These are phyloP conservation scores for Willowsia nigromaculata DNA, from an alignment of 2,888 invertebrate genomes.

Conservation along the genomic window DNA sequence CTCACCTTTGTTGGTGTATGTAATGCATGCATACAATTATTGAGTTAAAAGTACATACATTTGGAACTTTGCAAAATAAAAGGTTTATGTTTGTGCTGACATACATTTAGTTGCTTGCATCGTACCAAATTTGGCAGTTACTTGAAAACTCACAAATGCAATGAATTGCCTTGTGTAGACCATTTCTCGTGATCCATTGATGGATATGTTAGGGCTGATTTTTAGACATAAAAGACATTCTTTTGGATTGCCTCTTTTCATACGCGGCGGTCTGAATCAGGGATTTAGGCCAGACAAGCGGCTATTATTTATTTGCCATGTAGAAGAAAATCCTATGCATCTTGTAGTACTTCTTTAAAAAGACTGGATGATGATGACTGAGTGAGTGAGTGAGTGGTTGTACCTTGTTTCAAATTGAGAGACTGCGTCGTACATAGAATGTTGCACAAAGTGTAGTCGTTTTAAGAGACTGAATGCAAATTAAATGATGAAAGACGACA, in stretches of 20 bases:
- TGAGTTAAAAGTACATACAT: no score
- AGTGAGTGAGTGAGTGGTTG: neutral
- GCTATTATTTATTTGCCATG: neutral
- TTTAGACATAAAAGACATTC: neutral
- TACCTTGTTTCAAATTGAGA: neutral
- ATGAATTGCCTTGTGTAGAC: neutral
- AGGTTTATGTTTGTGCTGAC: neutral
- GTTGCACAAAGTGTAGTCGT: neutral
- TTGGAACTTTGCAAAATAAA: neutral
- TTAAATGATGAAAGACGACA: slow-evolving; percentile 14
- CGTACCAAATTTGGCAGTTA: slow-evolving; percentile 12
- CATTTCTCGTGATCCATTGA: neutral
- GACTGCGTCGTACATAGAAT: neutral
- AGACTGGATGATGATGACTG: slow-evolving; percentile 8
- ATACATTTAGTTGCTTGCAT: neutral
- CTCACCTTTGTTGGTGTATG: no score
- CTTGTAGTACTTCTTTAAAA: neutral
- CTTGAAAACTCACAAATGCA: neutral
- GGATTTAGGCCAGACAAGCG: neutral
- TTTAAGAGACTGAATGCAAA: neutral
- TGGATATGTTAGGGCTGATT: neutral
- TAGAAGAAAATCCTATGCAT: no score
- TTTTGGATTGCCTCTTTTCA: neutral
- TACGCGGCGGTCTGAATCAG: neutral
- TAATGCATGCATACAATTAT: no score